Base-by-base conservation (phyloP, 2,797 vertebrate species). In the Centroberyx gerrardi region DNA sequence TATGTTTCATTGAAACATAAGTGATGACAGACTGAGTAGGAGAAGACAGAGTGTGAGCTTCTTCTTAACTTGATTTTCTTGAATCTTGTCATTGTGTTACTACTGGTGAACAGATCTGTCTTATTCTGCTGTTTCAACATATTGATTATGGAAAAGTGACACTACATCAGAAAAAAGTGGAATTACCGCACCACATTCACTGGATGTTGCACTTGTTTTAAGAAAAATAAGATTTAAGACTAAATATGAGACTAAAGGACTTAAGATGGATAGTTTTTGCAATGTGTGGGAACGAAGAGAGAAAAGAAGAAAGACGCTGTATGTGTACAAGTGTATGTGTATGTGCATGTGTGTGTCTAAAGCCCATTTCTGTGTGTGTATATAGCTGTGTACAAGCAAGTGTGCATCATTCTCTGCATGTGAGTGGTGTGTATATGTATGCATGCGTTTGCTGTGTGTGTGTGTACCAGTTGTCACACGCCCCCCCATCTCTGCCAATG, bases 401-500 rank as follows among this genome's bases (percentile, higher is more conserved):
- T 42, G 38, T 62, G 42, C 22, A 42, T 61, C 36, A 36, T 12
- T 67, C 18, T 56, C 55, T 38, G 59, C 31, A 13, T 64, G 71
- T 68, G 44, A 15, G 13, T 42, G 18, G 22, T 55, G 38, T 49
- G 66, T 46, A 52, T 44, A 60, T 55, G 68, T 60, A 46, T 70
- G 31, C 82, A 88, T 87, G 82, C 29, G 44, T 87, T 81, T 79
- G 72, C 70, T 81, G 81, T 88, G 86, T 80, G 68, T 80, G 65
- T 82, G 81, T 84, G 77, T 84, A 72, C 77, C 60, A 65, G 77
- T 79, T 87, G 80, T 86, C 81, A 89, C 86, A 83, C 76, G 75
- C 80, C 77, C 86, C 76, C 82, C 72, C 80, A 55, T 89, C 85
- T 74, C 87, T 73, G 85, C 81, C 84, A 91, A 91, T 90, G 77